Conservation (phyloP, 2,888 invertebrate species). For the Thelaira solivaga region DNA sequence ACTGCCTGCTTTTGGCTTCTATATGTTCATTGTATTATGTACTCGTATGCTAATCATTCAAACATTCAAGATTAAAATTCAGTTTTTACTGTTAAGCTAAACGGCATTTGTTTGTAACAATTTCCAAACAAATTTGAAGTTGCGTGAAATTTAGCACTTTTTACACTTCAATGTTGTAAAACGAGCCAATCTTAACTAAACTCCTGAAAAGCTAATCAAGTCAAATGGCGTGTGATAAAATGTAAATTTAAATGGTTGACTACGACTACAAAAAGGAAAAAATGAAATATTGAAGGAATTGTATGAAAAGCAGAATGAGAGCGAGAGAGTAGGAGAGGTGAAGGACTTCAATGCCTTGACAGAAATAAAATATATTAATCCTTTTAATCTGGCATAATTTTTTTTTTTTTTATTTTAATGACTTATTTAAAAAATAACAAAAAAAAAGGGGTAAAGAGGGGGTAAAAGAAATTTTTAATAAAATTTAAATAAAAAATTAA, state of each 20-base stretch:
- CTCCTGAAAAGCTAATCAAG: slow-evolving; percentile 51
- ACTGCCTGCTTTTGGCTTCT: slow-evolving; percentile 17
- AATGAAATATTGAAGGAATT: slow-evolving; percentile 13
- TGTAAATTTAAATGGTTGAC: slow-evolving; percentile 61
- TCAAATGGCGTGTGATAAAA: slow-evolving; percentile 61
- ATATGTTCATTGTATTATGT: not conserved
- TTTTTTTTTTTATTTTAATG: slow-evolving; percentile 18
- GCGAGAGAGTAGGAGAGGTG: too few species aligned
- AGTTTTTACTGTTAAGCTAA: slow-evolving; percentile 61
- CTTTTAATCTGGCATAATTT: slow-evolving; percentile 2
- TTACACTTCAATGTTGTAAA: slow-evolving; percentile 52
- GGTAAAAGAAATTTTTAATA: too few species aligned
- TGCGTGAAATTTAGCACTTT: slow-evolving; percentile 63
- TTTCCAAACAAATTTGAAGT: slow-evolving; percentile 60
- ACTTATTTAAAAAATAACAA: slow-evolving; percentile 40
- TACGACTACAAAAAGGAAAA: not conserved
- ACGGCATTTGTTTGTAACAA: slow-evolving; percentile 63
- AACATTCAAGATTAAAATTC: slow-evolving; percentile 55
- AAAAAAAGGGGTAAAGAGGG: not conserved
- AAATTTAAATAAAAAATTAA: too few species aligned
- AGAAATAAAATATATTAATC: slow-evolving; percentile 30
- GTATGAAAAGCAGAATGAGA: slow-evolving; percentile 2
- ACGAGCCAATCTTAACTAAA: slow-evolving; percentile 30
- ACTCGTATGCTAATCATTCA: slow-evolving; percentile 50
- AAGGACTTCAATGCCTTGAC: slow-evolving; percentile 45